Evolutionary conservation across 2,888 invertebrate genomes (phyloP).

Genomic region (Epiblema foenella): DNA sequence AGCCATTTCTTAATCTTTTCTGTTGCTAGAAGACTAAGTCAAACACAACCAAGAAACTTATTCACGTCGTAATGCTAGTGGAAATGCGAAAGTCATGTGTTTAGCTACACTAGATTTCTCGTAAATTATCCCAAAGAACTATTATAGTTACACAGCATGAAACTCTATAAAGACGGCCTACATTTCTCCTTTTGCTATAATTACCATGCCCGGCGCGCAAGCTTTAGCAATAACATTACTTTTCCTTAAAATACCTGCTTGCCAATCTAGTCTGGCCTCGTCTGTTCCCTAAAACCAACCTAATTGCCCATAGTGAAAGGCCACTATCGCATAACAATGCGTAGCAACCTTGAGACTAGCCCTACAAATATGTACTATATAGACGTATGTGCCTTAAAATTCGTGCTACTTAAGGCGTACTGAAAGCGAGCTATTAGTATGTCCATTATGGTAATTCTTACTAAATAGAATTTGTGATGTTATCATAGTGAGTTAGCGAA

Average conservation of each 20-base stretch:
- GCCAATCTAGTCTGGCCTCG: constrained; percentile 23
- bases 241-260: constrained; percentile 33
- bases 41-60: too few species aligned
- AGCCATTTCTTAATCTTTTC: too few species aligned
- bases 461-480: constrained; percentile 34
- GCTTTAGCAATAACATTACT: constrained; percentile 39
- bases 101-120: not conserved
- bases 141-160: not conserved
- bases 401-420: not conserved
- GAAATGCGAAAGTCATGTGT: too few species aligned
- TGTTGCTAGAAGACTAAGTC: too few species aligned
- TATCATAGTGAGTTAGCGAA: constrained; percentile 21
- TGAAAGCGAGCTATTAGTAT: not conserved
- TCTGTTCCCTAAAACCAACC: not conserved
- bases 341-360: constrained; percentile 32
- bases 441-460: constrained; percentile 40
- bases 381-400: constrained; percentile 7
- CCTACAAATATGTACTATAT: constrained; percentile 21
- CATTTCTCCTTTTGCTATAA: constrained; percentile 23
- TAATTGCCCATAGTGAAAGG: constrained; percentile 5
- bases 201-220: constrained; percentile 12
- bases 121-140: not conserved
- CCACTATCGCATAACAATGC: not conserved
- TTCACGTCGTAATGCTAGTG: too few species aligned
- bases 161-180: not conserved